Percentiles rank a stretch among this genome's conserved stretches.
These are phyloP conservation scores for Catocala fraxini DNA, from an alignment of 2,888 invertebrate genomes.

Conservation along the genomic window DNA sequence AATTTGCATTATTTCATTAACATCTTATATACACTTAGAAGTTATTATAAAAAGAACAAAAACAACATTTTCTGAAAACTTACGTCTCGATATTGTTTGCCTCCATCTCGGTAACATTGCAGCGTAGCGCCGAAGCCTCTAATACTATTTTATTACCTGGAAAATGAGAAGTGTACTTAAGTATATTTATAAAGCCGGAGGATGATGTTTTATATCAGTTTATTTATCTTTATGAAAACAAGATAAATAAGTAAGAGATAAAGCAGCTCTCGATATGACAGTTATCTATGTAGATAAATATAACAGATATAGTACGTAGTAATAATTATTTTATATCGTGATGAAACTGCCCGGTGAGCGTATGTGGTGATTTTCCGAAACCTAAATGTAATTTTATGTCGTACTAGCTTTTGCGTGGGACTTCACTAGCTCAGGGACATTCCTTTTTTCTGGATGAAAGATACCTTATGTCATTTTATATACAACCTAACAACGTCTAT, in stretches of 20 bases:
- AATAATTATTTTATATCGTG: too few species aligned
- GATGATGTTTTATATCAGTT: constrained; percentile 22
- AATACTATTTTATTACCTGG: constrained; percentile 55
- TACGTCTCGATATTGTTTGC: constrained; percentile 72
- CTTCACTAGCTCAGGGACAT: too few species aligned
- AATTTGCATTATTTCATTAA: too few species aligned
- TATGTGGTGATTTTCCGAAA: too few species aligned
- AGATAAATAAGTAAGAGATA: constrained; percentile 30
- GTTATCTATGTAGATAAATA: constrained; percentile 26
- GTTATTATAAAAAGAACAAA: too few species aligned
- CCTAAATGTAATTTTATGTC: too few species aligned
- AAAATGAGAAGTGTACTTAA: constrained; percentile 33
- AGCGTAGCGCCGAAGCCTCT: constrained; percentile 21
- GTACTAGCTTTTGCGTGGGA: too few species aligned
- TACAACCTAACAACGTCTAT: too few species aligned
- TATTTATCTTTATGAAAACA: constrained; percentile 22
- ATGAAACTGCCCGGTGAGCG: too few species aligned
- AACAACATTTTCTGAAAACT: constrained; percentile 47
- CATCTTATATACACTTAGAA: too few species aligned
- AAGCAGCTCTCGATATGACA: constrained; percentile 23
- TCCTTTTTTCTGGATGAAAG: too few species aligned
- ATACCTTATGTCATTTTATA: too few species aligned
- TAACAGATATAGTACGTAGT: neutral
- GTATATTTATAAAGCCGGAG: constrained; percentile 19
- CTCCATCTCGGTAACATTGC: constrained; percentile 80